Percentiles rank a stretch among this genome's conserved stretches.
Evolutionary conservation across 2,888 invertebrate species (phyloP).

Genomic region (Trichogramma evanescens): DNA sequence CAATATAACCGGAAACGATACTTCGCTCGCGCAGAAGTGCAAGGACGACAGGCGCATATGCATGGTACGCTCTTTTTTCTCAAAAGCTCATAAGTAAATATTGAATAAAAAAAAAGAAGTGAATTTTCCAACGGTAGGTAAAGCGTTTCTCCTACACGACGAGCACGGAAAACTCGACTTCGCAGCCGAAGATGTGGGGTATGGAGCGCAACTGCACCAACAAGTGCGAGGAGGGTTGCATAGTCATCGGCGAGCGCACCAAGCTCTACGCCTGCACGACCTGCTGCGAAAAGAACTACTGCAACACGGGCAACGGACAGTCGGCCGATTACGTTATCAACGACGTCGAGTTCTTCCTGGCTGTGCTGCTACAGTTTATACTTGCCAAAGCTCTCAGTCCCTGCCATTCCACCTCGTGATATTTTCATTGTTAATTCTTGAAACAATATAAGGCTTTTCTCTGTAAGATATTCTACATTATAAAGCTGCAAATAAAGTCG

Average conservation of each 20-base stretch:
- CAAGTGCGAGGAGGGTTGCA: constrained; percentile 80
- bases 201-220: constrained; percentile 75
- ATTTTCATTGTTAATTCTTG: too few relatives aligned
- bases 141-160: constrained; percentile 78
- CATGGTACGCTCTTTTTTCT: constrained; percentile 55
- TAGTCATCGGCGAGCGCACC: constrained; percentile 81
- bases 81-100: not conserved
- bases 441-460: too few relatives aligned
- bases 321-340: constrained; percentile 33
- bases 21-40: constrained; percentile 64
- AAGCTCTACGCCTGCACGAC: constrained; percentile 82
- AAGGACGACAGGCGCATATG: constrained; percentile 69
- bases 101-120: constrained; percentile 4
- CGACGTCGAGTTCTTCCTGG: constrained; percentile 35
- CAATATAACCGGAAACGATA: constrained; percentile 57
- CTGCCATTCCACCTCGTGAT: too few relatives aligned
- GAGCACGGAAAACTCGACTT: constrained; percentile 71
- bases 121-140: constrained; percentile 51
- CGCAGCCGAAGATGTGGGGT: constrained; percentile 71
- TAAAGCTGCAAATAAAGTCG: too few relatives aligned
- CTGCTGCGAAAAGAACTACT: constrained; percentile 71
- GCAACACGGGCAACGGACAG: constrained; percentile 65
- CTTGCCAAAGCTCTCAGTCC: constrained; percentile 24
- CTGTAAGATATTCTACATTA: too few relatives aligned
- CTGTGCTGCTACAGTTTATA: constrained; percentile 35